Evolutionary conservation across 2,113 vertebrate species (phyloP).

Genomic region (Cervus canadensis): DNA sequence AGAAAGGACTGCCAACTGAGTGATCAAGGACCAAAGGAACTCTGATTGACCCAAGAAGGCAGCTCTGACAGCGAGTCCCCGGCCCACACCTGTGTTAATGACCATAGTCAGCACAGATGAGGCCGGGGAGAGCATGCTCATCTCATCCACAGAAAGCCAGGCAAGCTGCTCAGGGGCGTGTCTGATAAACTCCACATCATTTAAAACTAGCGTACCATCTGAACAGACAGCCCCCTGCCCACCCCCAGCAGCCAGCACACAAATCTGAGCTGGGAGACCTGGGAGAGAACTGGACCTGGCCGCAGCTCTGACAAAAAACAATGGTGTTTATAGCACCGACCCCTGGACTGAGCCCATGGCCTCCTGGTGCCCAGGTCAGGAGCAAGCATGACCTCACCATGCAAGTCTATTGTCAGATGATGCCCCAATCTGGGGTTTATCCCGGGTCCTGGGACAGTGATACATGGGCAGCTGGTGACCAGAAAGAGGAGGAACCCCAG

Average conservation of each 20-base stretch:
- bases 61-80: accelerated
- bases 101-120: not conserved
- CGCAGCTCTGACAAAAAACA: not conserved
- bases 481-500: not conserved
- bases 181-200: accelerated
- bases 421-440: not conserved
- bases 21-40: accelerated
- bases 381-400: accelerated
- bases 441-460: not conserved
- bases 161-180: accelerated
- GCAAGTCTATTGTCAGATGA: not conserved
- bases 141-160: not conserved
- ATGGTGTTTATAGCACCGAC: accelerated
- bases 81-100: accelerated
- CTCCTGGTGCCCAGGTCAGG: not conserved
- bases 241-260: not conserved
- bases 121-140: too few species aligned
- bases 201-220: not conserved
- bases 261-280: too few species aligned
- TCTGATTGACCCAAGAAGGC: accelerated
- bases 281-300: too few species aligned
- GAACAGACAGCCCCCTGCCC: not conserved
- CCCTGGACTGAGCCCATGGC: accelerated
- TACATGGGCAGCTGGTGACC: accelerated
- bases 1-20: not conserved